Conservation (phyloP, 2,113 vertebrate genomes). For the Caretta caretta region DNA sequence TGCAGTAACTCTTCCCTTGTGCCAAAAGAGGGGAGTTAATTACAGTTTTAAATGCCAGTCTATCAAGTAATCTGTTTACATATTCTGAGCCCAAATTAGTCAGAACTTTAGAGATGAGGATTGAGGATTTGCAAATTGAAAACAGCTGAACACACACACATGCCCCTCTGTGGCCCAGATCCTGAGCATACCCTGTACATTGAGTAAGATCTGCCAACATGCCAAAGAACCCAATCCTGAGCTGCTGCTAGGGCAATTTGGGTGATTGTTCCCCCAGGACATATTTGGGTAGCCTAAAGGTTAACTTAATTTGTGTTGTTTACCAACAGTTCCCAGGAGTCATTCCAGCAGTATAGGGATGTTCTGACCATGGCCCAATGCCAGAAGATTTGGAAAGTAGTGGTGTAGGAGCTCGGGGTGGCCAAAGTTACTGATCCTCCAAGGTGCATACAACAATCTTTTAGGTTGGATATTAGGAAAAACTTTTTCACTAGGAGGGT, state of each 20-base stretch:
- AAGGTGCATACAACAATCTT: too few species aligned
- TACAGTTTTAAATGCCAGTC: neutral
- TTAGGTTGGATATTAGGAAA: too few species aligned
- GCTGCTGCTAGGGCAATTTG: neutral
- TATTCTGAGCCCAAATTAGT: neutral
- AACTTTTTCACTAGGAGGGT: too few species aligned
- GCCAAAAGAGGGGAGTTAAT: neutral
- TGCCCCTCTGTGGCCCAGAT: neutral
- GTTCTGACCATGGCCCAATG: neutral
- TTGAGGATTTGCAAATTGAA: neutral
- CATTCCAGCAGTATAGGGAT: neutral
- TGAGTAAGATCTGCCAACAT: neutral
- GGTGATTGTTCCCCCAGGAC: accelerated
- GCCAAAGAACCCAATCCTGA: neutral
- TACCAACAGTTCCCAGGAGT: neutral
- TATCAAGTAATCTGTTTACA: neutral
- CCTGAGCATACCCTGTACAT: neutral
- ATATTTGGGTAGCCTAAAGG: accelerated
- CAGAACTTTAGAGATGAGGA: neutral
- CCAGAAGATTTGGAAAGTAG: neutral
- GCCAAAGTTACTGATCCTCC: too few species aligned
- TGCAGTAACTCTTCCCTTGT: neutral
- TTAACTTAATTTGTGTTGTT: neutral
- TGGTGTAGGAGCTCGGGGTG: neutral
- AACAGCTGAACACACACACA: neutral